phyloP scores from a whole-genome alignment of 2,797 vertebrate genomes.

The Xenentodon cancila region DNA sequence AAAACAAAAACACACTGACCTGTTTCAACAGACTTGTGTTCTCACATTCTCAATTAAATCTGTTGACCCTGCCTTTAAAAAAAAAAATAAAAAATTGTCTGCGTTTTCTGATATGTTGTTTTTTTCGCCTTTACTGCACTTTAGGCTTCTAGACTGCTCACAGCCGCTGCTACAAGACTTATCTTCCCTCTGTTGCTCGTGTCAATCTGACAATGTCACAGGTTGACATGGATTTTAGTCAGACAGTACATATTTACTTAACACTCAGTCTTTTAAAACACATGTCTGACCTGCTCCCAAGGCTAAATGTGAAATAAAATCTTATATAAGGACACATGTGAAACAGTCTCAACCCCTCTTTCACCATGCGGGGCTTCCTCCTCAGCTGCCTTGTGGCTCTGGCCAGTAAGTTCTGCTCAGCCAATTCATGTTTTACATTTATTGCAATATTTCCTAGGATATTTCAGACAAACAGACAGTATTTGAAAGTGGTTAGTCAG shows the following conservation, averaged over 20 bases:
- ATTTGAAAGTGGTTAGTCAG: too few relatives aligned
- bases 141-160: too few relatives aligned
- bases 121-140: too few relatives aligned
- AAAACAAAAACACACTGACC: too few relatives aligned
- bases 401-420: constrained; percentile 69
- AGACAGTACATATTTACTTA: constrained; percentile 43
- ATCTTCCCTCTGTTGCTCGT: constrained; percentile 31
- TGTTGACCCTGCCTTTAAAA: too few relatives aligned
- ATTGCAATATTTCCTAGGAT: not conserved
- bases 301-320: constrained; percentile 21
- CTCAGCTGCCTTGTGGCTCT: constrained; percentile 77
- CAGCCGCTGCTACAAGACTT: not conserved
- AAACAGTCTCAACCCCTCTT: constrained; percentile 37
- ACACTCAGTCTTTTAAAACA: constrained; percentile 4
- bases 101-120: too few relatives aligned
- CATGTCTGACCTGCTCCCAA: constrained; percentile 13
- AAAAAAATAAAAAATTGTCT: too few relatives aligned
- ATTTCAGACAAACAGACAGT: too few relatives aligned
- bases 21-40: too few relatives aligned
- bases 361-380: constrained; percentile 72
- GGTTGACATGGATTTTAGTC: constrained; percentile 49
- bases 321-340: constrained; percentile 51
- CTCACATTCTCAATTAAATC: too few relatives aligned
- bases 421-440: not conserved
- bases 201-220: constrained; percentile 74